Evolutionary conservation across 2,113 vertebrate species (phyloP), one percentile per base, ranked within the genome.

Genomic region (Mirza zaza): DNA sequence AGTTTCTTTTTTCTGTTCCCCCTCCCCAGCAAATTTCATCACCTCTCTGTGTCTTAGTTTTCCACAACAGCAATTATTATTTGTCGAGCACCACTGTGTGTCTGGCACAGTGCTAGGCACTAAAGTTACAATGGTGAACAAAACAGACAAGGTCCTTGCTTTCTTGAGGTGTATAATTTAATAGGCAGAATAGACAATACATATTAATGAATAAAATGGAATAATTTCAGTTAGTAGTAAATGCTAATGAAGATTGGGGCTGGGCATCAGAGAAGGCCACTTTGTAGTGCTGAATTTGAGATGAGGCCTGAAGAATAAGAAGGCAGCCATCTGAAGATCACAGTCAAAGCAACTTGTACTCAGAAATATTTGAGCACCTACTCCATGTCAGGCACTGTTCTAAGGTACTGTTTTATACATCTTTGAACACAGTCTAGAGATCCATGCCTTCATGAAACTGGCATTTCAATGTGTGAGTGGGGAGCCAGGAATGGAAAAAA

Each of bases 141-240:
- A 91, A 87, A 93, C 18, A 82, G 23, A 59, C 45, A 91, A 93
- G 20, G 48, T 71, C 29, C 17, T 77, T 90, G 59, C 11, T 79
- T 94, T 92, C 75, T 63, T 73, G 59, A 59, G 59, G 70, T 88
- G 23, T n/a, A 61, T 87, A 88, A 77, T 93, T 85, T 93, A 90
- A 94, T 59, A 93, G 32, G 21, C 6, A 76, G 45, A 95, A 80
- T 27, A 63, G 14, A 59, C 42, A 71, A 71, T 76, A 63, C 20
- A 65, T 75, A 85, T 85, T 95, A 87, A 87, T 34, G 13, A 81
- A 94, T 80, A 85, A 94, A 55, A 50, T 11, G 50, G 25, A 76
- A 83, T 87, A 80, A 83, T 84, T 88, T 88, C 48, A 61, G 29
- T 34, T 63, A 80, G 57, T 59, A 59, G 77, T 14, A 80, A 86